Conservation (phyloP, 2,888 invertebrate species). For the Synanthedon vespiformis region DNA sequence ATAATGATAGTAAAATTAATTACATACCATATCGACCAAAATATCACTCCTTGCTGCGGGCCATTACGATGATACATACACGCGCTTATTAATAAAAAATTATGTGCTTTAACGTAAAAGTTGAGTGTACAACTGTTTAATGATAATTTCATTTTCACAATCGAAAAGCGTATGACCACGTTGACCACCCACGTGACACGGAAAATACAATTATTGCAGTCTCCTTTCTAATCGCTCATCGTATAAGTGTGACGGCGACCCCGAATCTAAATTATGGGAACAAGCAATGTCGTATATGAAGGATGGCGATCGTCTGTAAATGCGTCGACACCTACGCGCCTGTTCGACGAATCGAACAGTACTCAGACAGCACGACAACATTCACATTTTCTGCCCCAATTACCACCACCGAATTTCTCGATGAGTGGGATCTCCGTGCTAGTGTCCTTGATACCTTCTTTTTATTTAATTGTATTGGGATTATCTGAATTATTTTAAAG, state of each 20-base stretch:
- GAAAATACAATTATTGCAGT: slow-evolving; percentile 45
- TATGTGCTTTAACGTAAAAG: too few species aligned
- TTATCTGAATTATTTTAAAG: too few species aligned
- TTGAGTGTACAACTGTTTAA: background rate
- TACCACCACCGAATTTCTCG: slow-evolving; percentile 9
- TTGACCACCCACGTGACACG: slow-evolving; percentile 42
- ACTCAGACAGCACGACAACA: slow-evolving; percentile 16
- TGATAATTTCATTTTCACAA: slow-evolving; percentile 19
- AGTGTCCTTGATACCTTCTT: too few species aligned
- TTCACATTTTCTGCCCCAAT: slow-evolving; percentile 54
- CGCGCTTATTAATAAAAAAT: too few species aligned
- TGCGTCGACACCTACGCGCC: slow-evolving; percentile 55
- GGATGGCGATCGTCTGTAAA: slow-evolving; percentile 43
- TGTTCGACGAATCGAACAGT: slow-evolving; percentile 63
- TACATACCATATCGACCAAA: slow-evolving; percentile 7
- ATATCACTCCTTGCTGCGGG: background rate
- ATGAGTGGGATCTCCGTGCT: too few species aligned
- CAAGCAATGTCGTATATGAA: slow-evolving; percentile 60
- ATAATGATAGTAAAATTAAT: slow-evolving; percentile 28
- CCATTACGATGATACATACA: too few species aligned
- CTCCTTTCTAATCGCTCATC: slow-evolving; percentile 63
- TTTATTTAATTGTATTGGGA: background rate
- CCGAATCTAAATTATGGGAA: slow-evolving; percentile 66
- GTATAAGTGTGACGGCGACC: slow-evolving; percentile 56
- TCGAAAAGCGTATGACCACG: slow-evolving; percentile 18